Base-by-base conservation (phyloP, 2,113 vertebrate genomes). In the Hippocampus mohnikei region DNA sequence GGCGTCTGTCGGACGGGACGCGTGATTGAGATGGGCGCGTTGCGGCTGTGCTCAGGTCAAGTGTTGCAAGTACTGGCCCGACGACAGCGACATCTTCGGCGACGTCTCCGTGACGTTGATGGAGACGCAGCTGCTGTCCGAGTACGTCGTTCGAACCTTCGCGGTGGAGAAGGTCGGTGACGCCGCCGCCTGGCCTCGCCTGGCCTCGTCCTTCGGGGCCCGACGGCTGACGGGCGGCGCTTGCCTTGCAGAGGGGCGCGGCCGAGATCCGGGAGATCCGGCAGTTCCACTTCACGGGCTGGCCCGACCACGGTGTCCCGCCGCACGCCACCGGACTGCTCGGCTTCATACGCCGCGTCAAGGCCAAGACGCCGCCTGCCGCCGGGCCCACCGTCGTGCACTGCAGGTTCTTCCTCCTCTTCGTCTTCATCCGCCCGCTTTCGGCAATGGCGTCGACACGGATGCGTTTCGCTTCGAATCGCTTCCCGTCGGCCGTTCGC, bases 51-150 rank as follows among this genome's bases (percentile, higher is more conserved):
- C 83, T 69, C 86, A 98, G 96, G 97, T 99, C 78, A 98, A 98
- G 78, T 98, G 96, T 80, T 98, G 96, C 92, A 98, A 98, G 86
- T 98, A 98, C 89, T 99, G 97, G 97, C 96, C 97, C 0, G 96
- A 98, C 61, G 97, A 99, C 87, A 96, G 95, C 0, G 97, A 99
- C 87, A 96, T 99, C 81, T 98, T 98, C 73, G 95, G 96, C 75
- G 96, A 98, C 87, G 96, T 98, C 91, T 98, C 98, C 91, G 95
- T 98, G 71, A 99, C 97, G 2, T 90, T 98, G 69, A 98, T 99
- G 82, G 97, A 98, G 90, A 98, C 97, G 48, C 96, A 99, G 80
- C 95, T 98, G n/a, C 91, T 98, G 68, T 98, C 97, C 42, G 97
- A 99, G 90, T 99, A 99, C 40, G 96, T 99, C 79, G 96, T 99